Conservation (phyloP, 2,113 vertebrate genomes). For the Lagopus leucura region DNA sequence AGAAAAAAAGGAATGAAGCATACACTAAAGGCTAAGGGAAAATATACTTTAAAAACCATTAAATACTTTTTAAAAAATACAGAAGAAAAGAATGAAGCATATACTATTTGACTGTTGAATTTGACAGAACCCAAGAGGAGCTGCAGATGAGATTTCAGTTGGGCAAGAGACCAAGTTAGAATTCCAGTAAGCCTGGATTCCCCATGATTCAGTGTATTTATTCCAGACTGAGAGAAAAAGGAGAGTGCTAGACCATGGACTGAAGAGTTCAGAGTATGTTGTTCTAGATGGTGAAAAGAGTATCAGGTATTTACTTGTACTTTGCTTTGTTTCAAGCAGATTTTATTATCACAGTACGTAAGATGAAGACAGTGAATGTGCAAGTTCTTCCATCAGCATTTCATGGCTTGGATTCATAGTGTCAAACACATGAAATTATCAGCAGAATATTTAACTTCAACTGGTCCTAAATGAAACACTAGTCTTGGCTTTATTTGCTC, state of each 20-base stretch:
- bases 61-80: neutral
- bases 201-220: neutral
- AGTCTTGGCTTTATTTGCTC: neutral
- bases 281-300: neutral
- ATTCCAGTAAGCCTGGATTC: neutral
- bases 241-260: neutral
- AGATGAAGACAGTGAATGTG: neutral
- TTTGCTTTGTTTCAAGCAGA: neutral
- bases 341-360: neutral
- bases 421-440: neutral
- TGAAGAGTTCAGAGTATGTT: neutral
- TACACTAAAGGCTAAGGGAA: neutral
- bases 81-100: neutral
- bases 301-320: neutral
- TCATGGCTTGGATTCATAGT: neutral
- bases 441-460: neutral
- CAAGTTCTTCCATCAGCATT: neutral
- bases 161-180: neutral
- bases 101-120: neutral
- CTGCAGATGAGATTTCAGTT: neutral
- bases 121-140: neutral
- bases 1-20: neutral
- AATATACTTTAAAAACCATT: neutral
- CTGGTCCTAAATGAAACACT: neutral
- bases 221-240: neutral